Percentiles rank a stretch among this genome's conserved stretches.
phyloP scores from a whole-genome alignment of 2,797 vertebrate genomes.

The Pseudochirops corinnae region DNA sequence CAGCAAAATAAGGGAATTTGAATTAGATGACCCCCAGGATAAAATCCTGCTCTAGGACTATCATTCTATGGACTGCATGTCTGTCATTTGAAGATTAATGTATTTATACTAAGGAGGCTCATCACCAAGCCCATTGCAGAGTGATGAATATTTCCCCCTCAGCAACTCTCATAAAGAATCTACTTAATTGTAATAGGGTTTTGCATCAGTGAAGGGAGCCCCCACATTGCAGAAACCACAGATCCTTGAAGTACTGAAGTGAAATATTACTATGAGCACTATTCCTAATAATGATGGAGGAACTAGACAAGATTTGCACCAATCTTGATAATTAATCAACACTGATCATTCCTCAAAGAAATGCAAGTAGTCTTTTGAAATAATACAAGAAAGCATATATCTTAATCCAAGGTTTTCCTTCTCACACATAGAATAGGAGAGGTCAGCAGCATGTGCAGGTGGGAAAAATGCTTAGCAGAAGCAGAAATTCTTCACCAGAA shows the following conservation, averaged over 20 bases:
- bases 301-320: neutral
- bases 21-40: neutral
- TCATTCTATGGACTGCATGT: neutral
- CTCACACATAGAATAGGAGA: neutral
- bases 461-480: neutral
- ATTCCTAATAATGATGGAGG: neutral
- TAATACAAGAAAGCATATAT: neutral
- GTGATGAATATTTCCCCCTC: neutral
- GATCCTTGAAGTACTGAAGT: neutral
- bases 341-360: neutral
- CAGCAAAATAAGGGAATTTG: neutral
- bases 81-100: neutral
- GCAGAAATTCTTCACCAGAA: neutral
- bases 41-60: neutral
- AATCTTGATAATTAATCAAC: constrained; percentile 2
- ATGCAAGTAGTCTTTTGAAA: neutral
- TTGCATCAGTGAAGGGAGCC: neutral
- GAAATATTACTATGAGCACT: neutral
- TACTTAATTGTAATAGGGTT: neutral
- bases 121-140: neutral
- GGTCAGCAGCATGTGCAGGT: neutral
- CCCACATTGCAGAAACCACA: neutral
- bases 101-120: neutral
- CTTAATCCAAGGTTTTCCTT: neutral
- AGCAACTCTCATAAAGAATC: neutral